Evolutionary conservation across 2,113 vertebrate genomes (phyloP).

Genomic region (Heliornis fulica): DNA sequence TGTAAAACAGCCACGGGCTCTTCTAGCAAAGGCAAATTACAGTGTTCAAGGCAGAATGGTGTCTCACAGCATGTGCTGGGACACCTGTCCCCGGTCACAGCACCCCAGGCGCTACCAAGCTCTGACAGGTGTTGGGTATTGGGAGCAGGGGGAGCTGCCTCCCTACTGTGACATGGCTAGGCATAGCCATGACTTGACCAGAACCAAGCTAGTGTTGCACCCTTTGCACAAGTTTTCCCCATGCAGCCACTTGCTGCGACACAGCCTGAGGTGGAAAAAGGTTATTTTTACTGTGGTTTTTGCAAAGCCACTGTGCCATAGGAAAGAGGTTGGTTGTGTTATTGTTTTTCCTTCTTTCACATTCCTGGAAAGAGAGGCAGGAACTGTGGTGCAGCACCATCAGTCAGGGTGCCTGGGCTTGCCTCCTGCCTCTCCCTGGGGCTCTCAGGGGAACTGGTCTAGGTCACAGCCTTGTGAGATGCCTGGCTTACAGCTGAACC

Average conservation of each 20-base stretch:
- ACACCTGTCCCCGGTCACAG: neutral
- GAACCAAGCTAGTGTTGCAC: neutral
- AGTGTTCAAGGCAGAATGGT: rapidly evolving
- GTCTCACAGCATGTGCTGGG: neutral
- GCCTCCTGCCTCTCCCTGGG: neutral
- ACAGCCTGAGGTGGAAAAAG: neutral
- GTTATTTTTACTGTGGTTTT: neutral
- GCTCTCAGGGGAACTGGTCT: neutral
- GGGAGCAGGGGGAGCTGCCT: neutral
- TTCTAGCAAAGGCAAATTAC: neutral
- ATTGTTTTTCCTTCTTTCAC: neutral
- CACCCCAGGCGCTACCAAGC: neutral
- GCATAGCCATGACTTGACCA: neutral
- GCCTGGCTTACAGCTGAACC: neutral
- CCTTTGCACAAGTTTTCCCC: neutral
- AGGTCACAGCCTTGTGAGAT: neutral
- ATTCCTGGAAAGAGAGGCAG: neutral
- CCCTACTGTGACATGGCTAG: neutral
- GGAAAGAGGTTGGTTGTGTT: neutral
- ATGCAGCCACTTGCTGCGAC: rapidly evolving
- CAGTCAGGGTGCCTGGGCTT: neutral
- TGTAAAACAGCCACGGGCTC: neutral
- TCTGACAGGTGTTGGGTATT: too few relatives aligned
- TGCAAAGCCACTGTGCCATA: neutral
- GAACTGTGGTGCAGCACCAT: neutral